Evolutionary conservation across 2,888 invertebrate species (phyloP).

Genomic region (Sarcophaga carnaria): DNA sequence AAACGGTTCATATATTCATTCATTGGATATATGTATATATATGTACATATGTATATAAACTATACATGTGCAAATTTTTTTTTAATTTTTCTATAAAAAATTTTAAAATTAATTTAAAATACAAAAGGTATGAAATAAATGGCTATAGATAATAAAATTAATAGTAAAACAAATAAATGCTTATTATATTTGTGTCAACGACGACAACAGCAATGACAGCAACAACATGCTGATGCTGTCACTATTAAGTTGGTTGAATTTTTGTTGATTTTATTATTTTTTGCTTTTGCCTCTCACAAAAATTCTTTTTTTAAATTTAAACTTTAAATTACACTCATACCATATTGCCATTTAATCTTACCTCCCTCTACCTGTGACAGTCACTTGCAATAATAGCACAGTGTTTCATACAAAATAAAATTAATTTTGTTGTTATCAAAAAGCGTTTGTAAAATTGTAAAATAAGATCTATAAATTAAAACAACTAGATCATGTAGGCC

Average conservation of each 20-base stretch:
- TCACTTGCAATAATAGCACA: not conserved
- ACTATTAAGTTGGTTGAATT: conserved; percentile 25
- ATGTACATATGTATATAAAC: no score
- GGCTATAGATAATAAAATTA: conserved; percentile 26
- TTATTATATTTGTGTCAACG: conserved; percentile 59
- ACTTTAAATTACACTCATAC: conserved; percentile 36
- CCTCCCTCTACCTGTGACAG: not conserved
- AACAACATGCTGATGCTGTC: conserved; percentile 51
- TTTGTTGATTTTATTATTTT: not conserved
- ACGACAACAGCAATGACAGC: conserved; percentile 19
- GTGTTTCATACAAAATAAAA: not conserved
- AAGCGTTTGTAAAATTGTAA: no score
- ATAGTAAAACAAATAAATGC: conserved; percentile 52
- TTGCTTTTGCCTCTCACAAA: not conserved
- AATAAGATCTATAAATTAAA: no score
- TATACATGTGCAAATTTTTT: not conserved
- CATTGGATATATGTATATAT: no score
- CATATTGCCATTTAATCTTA: not conserved
- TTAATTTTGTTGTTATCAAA: no score
- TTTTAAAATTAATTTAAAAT: conserved; percentile 1
- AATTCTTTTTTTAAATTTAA: not conserved
- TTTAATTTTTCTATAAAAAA: not conserved
- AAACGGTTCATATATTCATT: not conserved
- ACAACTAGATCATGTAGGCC: no score
- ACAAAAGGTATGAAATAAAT: conserved; percentile 27